Evolutionary conservation across 2,888 invertebrate genomes (phyloP).

Genomic region (Auanema freiburgensis): DNA sequence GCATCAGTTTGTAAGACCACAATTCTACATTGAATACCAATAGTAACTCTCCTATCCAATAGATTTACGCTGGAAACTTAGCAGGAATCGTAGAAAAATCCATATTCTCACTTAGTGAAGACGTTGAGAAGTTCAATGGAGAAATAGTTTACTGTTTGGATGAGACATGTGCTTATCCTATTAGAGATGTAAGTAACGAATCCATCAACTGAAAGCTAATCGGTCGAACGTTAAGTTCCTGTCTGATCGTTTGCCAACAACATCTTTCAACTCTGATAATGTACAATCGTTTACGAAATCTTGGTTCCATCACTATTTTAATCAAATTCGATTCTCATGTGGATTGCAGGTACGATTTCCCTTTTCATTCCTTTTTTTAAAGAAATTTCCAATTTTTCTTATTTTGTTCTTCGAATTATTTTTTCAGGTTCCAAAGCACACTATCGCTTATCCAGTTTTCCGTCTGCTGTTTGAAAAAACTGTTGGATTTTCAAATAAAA

Average conservation of each 20-base stretch:
- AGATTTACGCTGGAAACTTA: conserved; percentile 58
- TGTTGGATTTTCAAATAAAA: conserved; percentile 56
- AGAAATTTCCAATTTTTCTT: conserved; percentile 4
- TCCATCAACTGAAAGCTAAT: too few relatives aligned
- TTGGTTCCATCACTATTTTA: conserved; percentile 17
- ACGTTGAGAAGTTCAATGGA: conserved; percentile 36
- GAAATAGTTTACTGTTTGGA: conserved; percentile 59
- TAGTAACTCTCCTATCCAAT: too few relatives aligned
- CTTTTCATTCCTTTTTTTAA: not conserved
- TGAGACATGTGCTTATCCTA: conserved; percentile 40
- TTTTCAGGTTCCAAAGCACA: conserved; percentile 26
- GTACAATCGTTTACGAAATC: conserved; percentile 10
- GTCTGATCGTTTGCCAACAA: conserved; percentile 15
- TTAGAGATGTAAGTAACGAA: conserved; percentile 45
- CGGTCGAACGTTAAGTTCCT: conserved; percentile 36
- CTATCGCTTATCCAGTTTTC: conserved; percentile 37
- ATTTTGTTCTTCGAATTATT: not conserved
- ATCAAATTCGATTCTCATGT: conserved; percentile 11
- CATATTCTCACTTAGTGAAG: conserved; percentile 34
- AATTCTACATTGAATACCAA: too few relatives aligned
- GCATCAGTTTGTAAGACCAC: conserved; percentile 55
- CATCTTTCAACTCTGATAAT: conserved; percentile 4
- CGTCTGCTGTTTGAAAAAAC: conserved; percentile 55
- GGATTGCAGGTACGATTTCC: conserved; percentile 12
- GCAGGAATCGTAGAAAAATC: conserved; percentile 44